Evolutionary conservation across 2,797 vertebrate genomes (phyloP), one percentile per base, ranked within the genome.

Genomic region (Pygocentrus nattereri): DNA sequence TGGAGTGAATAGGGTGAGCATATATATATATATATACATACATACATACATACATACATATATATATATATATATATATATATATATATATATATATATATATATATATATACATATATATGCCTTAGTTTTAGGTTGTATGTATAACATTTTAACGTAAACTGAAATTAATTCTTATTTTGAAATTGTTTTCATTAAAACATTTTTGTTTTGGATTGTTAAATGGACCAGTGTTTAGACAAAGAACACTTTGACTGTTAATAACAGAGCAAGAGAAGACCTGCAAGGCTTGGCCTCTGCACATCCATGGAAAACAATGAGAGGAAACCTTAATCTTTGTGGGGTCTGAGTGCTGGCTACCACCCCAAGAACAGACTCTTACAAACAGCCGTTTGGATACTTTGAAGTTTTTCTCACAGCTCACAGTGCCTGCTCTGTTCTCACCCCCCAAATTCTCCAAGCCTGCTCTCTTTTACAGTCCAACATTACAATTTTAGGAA

Each of bases 311-410:
- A 80, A 78, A 93, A 93, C 93, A 94, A 94, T 92, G 88, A 90
- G 87, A 91, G 94, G 93, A 94, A 94, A 88, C 88, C 73, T 49
- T 86, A 71, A 91, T 88, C 74, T 85, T 91, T 89, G 88, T 82
- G 87, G 80, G 88, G 87, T 87, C 85, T 84, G 74, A 47, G 78
- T 61, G 56, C 72, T 74, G 78, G 21, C 79, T 75, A 18, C 16
- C 74, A 56, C 78, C 77, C 70, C 62, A 79, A 82, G 81, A 72
- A 79, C 70, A 85, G 85, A 87, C 83, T 88, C 82, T 81, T 74
- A 82, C 27, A 84, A 83, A 90, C 79, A 74, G 69, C 21, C 84
- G 38, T 76, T 75, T 84, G 67, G 27, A 74, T 44, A 13, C 79
- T 74, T 84, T 52, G 49, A 79, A 74, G 44, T 27, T 2, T 47